Conservation (phyloP, 2,113 vertebrate genomes). For the Hemichromis elongatus region DNA sequence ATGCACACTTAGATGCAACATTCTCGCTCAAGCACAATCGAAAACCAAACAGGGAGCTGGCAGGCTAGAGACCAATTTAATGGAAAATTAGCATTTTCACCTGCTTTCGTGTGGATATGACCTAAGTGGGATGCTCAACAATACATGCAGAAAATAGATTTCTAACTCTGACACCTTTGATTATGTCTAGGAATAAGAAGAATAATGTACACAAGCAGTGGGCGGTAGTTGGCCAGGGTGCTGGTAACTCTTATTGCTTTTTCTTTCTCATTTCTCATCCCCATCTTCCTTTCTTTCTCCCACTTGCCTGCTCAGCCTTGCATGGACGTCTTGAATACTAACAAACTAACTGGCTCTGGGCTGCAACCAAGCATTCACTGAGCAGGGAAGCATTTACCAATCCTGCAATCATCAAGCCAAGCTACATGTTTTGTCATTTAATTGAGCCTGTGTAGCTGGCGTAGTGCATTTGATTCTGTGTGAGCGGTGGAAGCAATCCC, state of each 20-base stretch:
- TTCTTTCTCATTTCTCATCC: not conserved
- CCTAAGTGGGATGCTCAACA: not conserved
- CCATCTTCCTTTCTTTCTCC: not conserved
- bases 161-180: not conserved
- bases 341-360: conserved; percentile 5
- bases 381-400: conserved; percentile 42
- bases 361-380: conserved; percentile 29
- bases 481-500: not conserved
- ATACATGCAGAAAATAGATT: not conserved
- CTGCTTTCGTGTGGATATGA: not conserved
- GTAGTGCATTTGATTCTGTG: not conserved
- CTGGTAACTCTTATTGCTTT: not conserved
- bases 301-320: not conserved
- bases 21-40: not conserved
- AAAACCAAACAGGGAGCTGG: not conserved
- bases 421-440: conserved; percentile 46
- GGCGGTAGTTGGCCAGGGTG: not conserved
- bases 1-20: not conserved
- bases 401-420: conserved; percentile 21
- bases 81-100: not conserved
- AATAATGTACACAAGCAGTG: not conserved
- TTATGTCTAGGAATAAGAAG: not conserved
- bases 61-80: not conserved
- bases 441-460: conserved; percentile 20
- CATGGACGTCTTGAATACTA: conserved; percentile 35